These are phyloP conservation scores for Trachemys scripta DNA, from an alignment of 2,113 vertebrate species.

Conservation along the genomic window DNA sequence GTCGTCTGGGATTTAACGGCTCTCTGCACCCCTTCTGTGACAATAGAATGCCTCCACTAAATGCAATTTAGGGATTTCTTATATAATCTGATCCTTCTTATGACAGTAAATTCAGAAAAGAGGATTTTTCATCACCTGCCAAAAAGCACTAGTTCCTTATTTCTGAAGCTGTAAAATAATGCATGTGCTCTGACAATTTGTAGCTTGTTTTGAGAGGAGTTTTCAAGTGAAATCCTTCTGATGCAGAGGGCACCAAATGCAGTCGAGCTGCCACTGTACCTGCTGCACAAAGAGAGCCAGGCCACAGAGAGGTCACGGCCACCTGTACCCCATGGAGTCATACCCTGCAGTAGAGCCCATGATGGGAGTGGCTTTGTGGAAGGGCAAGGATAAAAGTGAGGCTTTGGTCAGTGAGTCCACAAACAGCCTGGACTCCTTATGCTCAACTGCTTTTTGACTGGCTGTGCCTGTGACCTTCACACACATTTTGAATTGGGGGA, in stretches of 20 bases:
- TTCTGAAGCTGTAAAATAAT: not conserved
- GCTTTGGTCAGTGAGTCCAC: not conserved
- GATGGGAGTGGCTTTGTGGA: not conserved
- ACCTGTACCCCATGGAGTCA: not conserved
- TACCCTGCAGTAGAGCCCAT: not conserved
- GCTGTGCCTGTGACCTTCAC: not conserved
- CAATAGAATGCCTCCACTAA: constrained; percentile 24
- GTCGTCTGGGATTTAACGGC: not conserved
- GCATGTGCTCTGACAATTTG: not conserved
- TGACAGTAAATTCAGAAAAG: not conserved
- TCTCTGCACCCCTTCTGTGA: constrained; percentile 13
- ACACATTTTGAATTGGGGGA: not conserved
- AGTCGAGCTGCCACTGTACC: not conserved
- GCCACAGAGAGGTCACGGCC: not conserved
- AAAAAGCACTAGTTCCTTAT: not conserved
- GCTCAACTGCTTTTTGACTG: not conserved
- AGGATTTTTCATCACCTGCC: not conserved
- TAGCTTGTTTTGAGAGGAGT: not conserved
- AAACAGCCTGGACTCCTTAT: not conserved
- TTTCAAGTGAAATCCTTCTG: not conserved
- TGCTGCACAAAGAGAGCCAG: not conserved
- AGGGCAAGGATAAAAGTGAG: not conserved
- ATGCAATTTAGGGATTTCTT: constrained; percentile 16
- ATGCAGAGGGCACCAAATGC: not conserved
- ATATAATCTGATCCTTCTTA: constrained; percentile 30